Evolutionary conservation across 2,888 invertebrate genomes (phyloP).

Genomic region (Noctua comes): DNA sequence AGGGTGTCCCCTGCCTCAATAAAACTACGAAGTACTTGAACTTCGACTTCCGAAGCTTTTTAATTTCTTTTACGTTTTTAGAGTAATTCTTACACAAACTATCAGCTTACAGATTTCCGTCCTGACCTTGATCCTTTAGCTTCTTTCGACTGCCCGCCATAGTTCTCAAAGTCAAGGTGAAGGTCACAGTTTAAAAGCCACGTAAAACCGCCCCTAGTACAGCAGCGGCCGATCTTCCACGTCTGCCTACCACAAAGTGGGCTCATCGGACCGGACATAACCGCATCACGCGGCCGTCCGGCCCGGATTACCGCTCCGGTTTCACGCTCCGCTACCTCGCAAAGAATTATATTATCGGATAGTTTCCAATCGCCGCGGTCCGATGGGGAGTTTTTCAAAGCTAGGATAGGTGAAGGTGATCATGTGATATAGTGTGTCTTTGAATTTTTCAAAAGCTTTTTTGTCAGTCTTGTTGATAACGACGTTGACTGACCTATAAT

Average conservation of each 20-base stretch:
- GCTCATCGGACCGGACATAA: slow-evolving; percentile 62
- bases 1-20: neutral
- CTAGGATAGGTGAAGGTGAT: neutral
- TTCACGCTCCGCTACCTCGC: slow-evolving; percentile 54
- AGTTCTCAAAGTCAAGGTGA: slow-evolving; percentile 11
- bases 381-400: neutral
- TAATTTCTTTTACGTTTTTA: neutral
- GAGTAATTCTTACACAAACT: neutral
- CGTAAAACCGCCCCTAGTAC: slow-evolving; percentile 1
- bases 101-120: neutral
- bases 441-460: neutral
- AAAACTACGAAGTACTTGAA: neutral
- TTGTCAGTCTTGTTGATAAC: neutral
- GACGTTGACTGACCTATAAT: neutral
- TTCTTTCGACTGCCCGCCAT: neutral
- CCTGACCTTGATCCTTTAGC: neutral
- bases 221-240: slow-evolving; percentile 8
- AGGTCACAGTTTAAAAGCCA: slow-evolving; percentile 42
- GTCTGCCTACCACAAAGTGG: slow-evolving; percentile 36
- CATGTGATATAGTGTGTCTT: neutral
- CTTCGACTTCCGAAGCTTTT: neutral
- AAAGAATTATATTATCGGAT: slow-evolving; percentile 57
- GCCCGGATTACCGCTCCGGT: slow-evolving; percentile 54
- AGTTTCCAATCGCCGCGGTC: slow-evolving; percentile 25
- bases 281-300: slow-evolving; percentile 59